phyloP scores from a whole-genome alignment of 2,888 invertebrate species.

The Leucoptera coffeella region DNA sequence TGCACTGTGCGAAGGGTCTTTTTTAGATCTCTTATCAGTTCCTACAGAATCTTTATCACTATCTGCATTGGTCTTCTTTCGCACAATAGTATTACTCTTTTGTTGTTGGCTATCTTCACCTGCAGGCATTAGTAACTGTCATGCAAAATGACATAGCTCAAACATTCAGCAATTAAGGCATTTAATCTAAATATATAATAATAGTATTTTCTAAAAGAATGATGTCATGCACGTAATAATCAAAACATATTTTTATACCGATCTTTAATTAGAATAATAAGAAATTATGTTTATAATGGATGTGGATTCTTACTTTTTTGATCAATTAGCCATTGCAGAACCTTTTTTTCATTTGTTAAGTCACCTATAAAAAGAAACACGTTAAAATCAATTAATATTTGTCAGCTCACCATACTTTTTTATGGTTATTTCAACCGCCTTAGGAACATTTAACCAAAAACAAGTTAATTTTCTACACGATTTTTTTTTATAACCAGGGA shows the following conservation, averaged over 20 bases:
- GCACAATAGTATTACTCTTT: conserved; percentile 39
- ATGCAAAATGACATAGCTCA: conserved; percentile 55
- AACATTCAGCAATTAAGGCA: conserved; percentile 47
- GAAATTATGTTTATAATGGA: conserved; percentile 28
- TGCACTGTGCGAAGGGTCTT: conserved; percentile 13
- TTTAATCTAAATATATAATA: conserved; percentile 22
- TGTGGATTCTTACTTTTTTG: conserved; percentile 89
- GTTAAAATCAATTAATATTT: conserved; percentile 8
- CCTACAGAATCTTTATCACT: conserved; percentile 31
- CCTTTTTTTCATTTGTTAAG: conserved; percentile 91
- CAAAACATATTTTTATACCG: conserved; percentile 8
- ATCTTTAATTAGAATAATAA: conserved; percentile 12
- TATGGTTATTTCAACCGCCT: no score
- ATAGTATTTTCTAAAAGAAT: conserved; percentile 23
- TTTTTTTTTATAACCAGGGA: no score
- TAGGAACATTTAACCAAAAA: no score
- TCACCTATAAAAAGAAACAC: conserved; percentile 67
- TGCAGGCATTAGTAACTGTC: conserved; percentile 57
- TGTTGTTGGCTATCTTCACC: conserved; percentile 50
- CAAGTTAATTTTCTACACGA: no score
- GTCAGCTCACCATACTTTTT: neutral
- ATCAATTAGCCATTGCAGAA: conserved; percentile 92
- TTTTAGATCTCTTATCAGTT: conserved; percentile 12
- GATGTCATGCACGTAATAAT: conserved; percentile 44
- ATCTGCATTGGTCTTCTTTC: conserved; percentile 48